Percentiles rank a stretch among this genome's conserved stretches.
Evolutionary conservation across 2,113 vertebrate species (phyloP).

Genomic region (Columbina picui): DNA sequence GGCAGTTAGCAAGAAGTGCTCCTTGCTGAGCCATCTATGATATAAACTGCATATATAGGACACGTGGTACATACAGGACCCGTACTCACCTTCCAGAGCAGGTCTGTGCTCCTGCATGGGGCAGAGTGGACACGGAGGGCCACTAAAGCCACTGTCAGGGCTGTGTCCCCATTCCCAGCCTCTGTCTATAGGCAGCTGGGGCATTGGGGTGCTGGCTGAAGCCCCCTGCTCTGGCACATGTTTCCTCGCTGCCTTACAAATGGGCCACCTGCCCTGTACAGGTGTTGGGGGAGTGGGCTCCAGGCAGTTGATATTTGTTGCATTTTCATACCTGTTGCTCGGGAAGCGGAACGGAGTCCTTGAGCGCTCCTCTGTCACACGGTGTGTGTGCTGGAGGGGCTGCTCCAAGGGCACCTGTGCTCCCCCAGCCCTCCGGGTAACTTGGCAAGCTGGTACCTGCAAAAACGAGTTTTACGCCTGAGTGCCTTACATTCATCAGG

Average conservation of each 20-base stretch:
- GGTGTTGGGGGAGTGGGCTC: neutral
- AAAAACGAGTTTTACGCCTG: neutral
- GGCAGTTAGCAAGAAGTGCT: neutral
- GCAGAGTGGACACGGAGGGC: neutral
- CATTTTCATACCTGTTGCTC: constrained; percentile 43
- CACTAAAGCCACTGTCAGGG: neutral
- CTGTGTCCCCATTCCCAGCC: rapidly evolving
- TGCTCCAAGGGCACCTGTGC: neutral
- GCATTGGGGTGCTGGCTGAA: neutral
- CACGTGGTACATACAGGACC: rapidly evolving
- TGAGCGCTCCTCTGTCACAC: neutral
- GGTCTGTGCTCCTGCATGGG: neutral
- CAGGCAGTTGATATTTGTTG: neutral
- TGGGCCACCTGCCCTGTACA: rapidly evolving
- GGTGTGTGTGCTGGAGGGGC: neutral
- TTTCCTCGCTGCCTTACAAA: rapidly evolving
- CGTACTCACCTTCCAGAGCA: neutral
- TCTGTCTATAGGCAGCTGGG: neutral
- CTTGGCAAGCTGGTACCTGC: neutral
- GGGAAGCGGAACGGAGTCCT: constrained; percentile 7
- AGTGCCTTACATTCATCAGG: neutral
- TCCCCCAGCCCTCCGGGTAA: neutral
- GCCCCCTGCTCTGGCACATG: rapidly evolving
- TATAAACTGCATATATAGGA: neutral
- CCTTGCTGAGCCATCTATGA: neutral